phyloP scores from a whole-genome alignment of 2,888 invertebrate genomes.

The Stictocephala bisonia region DNA sequence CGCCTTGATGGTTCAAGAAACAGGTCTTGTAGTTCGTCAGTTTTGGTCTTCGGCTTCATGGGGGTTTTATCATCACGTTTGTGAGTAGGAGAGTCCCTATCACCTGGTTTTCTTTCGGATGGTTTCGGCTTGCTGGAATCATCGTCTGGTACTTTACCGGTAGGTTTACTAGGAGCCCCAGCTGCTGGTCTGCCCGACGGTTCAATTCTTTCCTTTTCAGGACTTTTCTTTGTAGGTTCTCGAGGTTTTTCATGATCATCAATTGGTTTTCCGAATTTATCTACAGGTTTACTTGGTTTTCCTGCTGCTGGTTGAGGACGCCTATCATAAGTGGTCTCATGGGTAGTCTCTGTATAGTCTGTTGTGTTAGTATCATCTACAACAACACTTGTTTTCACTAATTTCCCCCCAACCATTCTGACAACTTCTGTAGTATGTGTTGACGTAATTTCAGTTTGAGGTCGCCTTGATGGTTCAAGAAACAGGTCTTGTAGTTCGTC shows the following conservation, averaged over 20 bases:
- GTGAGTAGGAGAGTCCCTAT: not conserved
- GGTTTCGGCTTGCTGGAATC: not conserved
- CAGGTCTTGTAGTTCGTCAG: too few relatives aligned
- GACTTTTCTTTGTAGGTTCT: conserved; percentile 14
- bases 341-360: not conserved
- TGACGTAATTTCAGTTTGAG: too few relatives aligned
- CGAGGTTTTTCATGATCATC: not conserved
- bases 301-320: conserved; percentile 41
- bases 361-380: conserved; percentile 22
- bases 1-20: too few relatives aligned
- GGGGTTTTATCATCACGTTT: not conserved
- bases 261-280: conserved; percentile 14
- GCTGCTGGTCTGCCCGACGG: conserved; percentile 33
- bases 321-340: conserved; percentile 4
- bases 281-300: conserved; percentile 33
- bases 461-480: too few relatives aligned
- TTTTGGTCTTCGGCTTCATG: not conserved
- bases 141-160: not conserved
- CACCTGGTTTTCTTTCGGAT: not conserved
- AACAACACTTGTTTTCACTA: conserved; percentile 21
- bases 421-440: too few relatives aligned
- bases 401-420: conserved; percentile 26
- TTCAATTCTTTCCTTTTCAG: conserved; percentile 18
- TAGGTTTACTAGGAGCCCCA: conserved; percentile 24
- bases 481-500: too few relatives aligned